These are phyloP conservation scores for Antennarius maculatus DNA, from an alignment of 2,797 vertebrate species.

Conservation along the genomic window DNA sequence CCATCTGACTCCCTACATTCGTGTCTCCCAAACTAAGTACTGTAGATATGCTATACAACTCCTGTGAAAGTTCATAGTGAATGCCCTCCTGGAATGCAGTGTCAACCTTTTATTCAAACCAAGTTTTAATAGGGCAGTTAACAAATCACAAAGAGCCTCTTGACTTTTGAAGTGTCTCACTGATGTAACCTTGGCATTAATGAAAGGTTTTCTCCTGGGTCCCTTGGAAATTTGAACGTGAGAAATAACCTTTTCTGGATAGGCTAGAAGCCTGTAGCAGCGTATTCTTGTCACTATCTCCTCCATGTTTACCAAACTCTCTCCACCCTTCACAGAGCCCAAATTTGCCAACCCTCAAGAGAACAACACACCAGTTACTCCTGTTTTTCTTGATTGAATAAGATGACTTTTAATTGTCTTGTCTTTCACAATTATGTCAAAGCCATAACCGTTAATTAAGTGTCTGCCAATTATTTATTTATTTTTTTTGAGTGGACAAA, in stretches of 20 bases:
- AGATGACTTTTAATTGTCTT: constrained; percentile 82
- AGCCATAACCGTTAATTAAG: constrained; percentile 82
- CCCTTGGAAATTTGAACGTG: constrained; percentile 62
- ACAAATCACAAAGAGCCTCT: constrained; percentile 63
- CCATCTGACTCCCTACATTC: too few relatives aligned
- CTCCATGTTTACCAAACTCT: constrained; percentile 62
- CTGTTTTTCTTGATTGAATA: constrained; percentile 77
- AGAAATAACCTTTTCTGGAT: constrained; percentile 67
- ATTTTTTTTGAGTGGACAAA: constrained; percentile 75
- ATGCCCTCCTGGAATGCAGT: too few relatives aligned
- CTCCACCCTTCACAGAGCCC: constrained; percentile 57
- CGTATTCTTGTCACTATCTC: constrained; percentile 45
- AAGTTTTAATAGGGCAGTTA: constrained; percentile 42
- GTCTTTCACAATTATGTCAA: constrained; percentile 81
- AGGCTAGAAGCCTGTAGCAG: constrained; percentile 48
- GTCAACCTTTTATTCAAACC: constrained; percentile 7
- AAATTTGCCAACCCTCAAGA: constrained; percentile 60
- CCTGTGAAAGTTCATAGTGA: too few relatives aligned
- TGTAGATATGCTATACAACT: not conserved
- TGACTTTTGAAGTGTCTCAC: constrained; percentile 66
- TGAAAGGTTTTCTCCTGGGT: constrained; percentile 65
- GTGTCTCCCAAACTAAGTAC: too few relatives aligned
- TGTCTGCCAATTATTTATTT: constrained; percentile 72
- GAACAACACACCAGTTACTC: constrained; percentile 67
- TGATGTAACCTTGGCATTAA: constrained; percentile 73